Percentiles rank a stretch among this genome's conserved stretches.
phyloP scores from a whole-genome alignment of 1,140 invertebrate species.

The Globodera rostochiensis region DNA sequence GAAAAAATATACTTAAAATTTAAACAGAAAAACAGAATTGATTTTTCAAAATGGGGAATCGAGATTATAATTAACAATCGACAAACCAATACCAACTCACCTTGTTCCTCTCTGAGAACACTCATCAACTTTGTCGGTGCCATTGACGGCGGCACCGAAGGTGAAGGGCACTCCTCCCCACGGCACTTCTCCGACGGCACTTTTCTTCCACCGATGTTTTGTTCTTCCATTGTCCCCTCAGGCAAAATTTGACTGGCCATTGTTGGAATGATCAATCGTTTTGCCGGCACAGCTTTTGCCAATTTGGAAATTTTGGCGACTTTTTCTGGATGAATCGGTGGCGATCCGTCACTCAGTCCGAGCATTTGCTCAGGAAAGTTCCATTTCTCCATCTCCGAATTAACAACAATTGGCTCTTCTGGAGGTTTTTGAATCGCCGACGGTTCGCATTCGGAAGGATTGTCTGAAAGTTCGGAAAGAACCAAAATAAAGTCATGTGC shows the following conservation, averaged over 20 bases:
- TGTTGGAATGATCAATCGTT: neutral
- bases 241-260: neutral
- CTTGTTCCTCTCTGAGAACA: conserved; percentile 9
- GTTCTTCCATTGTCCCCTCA: neutral
- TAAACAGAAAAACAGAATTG: neutral
- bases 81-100: neutral
- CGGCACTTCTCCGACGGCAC: conserved; percentile 1
- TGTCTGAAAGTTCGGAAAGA: neutral
- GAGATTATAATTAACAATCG: too few relatives aligned
- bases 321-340: neutral
- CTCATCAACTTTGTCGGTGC: conserved; percentile 23
- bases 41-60: neutral
- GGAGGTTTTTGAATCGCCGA: neutral
- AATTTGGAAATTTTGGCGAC: neutral
- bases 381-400: neutral
- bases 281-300: neutral
- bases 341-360: neutral
- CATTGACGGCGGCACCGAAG: conserved; percentile 22
- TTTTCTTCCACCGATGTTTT: conserved; percentile 7
- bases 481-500: neutral
- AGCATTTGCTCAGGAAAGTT: too few relatives aligned
- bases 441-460: neutral
- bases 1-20: too few relatives aligned
- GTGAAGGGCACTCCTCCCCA: conserved; percentile 13
- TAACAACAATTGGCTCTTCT: neutral